Percentiles rank a stretch among this genome's conserved stretches.
phyloP scores from a whole-genome alignment of 2,797 vertebrate genomes.

The Falco rusticolus region DNA sequence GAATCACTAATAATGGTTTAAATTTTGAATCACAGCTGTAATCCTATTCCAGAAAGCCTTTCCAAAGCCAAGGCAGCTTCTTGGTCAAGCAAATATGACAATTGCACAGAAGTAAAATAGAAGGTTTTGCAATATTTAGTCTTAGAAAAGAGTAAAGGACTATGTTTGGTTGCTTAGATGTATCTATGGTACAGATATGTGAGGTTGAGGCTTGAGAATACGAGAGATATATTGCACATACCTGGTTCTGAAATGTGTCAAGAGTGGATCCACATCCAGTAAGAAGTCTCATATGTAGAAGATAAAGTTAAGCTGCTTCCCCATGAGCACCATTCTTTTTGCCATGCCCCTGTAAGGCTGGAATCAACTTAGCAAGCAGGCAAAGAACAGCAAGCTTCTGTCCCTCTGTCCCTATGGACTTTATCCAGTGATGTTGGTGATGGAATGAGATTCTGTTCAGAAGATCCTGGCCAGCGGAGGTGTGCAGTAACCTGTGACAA shows the following conservation, averaged over 20 bases:
- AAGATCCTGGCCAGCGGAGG: not conserved
- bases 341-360: not conserved
- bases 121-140: not conserved
- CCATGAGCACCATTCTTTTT: not conserved
- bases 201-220: not conserved
- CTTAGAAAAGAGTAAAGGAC: not conserved
- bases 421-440: not conserved
- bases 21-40: slow-evolving; percentile 68
- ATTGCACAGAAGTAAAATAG: not conserved
- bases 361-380: not conserved
- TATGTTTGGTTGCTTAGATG: not conserved
- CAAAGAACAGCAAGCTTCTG: not conserved
- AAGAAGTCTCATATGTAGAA: not conserved
- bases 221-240: not conserved
- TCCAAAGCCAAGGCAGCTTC: not conserved
- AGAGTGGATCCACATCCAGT: not conserved
- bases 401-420: not conserved
- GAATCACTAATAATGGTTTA: slow-evolving; percentile 59
- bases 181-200: not conserved
- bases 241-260: not conserved
- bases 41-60: not conserved
- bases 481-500: not conserved
- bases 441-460: not conserved
- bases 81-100: not conserved
- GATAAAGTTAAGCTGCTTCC: not conserved